These are phyloP conservation scores for Cisticola juncidis DNA, from an alignment of 2,113 vertebrate species.

Conservation along the genomic window DNA sequence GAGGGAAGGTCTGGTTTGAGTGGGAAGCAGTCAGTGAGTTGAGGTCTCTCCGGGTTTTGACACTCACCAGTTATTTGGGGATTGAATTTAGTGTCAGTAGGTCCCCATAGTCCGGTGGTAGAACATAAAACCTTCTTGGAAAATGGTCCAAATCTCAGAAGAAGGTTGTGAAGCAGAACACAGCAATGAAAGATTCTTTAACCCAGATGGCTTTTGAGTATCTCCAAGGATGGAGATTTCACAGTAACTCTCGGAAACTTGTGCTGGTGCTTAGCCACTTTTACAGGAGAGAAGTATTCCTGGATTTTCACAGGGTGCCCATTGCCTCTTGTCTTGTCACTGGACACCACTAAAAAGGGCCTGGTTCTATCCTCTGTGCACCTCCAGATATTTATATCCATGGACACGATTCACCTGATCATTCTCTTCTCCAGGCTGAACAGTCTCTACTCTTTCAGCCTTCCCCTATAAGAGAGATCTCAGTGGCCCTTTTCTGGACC, in stretches of 20 bases:
- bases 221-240: background rate
- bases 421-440: background rate
- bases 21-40: background rate
- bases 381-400: background rate
- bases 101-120: background rate
- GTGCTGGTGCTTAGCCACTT: background rate
- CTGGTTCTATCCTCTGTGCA: background rate
- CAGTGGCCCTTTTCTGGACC: background rate
- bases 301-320: background rate
- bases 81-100: background rate
- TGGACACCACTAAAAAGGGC: background rate
- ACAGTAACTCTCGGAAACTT: background rate
- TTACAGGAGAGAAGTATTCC: background rate
- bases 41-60: background rate
- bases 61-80: background rate
- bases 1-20: background rate
- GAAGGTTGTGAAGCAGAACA: background rate
- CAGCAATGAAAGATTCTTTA: background rate
- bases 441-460: background rate
- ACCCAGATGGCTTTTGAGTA: background rate
- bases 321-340: background rate
- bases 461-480: background rate
- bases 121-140: background rate
- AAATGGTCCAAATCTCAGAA: background rate
- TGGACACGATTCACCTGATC: background rate